These are phyloP conservation scores for Electrophaes corylata DNA, from an alignment of 2,888 invertebrate species.

Conservation along the genomic window DNA sequence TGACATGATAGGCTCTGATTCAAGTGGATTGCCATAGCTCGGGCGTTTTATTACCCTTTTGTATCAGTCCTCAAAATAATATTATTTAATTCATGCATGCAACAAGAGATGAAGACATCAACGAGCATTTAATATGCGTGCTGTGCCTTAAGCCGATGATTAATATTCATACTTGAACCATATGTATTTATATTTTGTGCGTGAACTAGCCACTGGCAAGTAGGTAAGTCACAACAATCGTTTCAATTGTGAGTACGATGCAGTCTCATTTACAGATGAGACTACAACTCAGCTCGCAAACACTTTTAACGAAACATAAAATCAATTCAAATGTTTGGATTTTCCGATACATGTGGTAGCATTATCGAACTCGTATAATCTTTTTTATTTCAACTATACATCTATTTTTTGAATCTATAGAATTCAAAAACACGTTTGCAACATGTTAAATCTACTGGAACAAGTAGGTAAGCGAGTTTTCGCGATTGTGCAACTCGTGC, in stretches of 20 bases:
- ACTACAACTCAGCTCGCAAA: neutral
- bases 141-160: neutral
- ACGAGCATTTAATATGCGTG: constrained; percentile 20
- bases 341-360: neutral
- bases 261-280: neutral
- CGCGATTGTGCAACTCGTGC: constrained; percentile 51
- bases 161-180: constrained; percentile 1
- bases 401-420: constrained; percentile 6
- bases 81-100: constrained; percentile 3
- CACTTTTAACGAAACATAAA: neutral
- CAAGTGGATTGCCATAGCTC: neutral
- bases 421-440: constrained; percentile 16
- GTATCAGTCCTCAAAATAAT: constrained; percentile 18
- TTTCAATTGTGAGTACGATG: neutral
- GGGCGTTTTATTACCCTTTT: neutral
- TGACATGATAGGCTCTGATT: neutral
- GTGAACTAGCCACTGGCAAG: constrained; percentile 1
- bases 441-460: constrained; percentile 25
- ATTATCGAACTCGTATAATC: neutral
- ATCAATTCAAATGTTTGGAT: neutral
- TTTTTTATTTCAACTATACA: neutral
- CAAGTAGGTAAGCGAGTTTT: constrained; percentile 41
- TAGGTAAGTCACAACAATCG: neutral
- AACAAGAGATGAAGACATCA: constrained; percentile 19
- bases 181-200: neutral